phyloP scores from a whole-genome alignment of 2,113 vertebrate genomes.

The Periophthalmodon schlosseri region DNA sequence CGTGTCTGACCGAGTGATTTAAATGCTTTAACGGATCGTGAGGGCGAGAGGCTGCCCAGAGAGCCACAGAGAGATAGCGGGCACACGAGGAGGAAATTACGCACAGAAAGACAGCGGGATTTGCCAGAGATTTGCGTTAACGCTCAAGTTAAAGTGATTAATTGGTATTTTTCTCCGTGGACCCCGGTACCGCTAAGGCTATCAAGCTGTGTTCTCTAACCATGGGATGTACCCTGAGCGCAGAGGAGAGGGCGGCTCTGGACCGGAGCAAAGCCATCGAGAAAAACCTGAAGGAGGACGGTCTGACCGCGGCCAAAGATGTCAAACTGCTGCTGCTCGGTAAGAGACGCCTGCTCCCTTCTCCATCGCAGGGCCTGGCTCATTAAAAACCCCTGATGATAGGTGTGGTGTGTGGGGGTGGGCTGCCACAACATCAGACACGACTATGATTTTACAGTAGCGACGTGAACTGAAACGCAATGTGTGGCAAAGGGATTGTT shows the following conservation, averaged over 20 bases:
- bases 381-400: background rate
- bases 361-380: background rate
- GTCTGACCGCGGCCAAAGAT: conserved; percentile 90
- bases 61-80: conserved; percentile 46
- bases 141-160: conserved; percentile 13
- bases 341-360: conserved; percentile 70
- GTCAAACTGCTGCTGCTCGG: conserved; percentile 97
- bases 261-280: conserved; percentile 97
- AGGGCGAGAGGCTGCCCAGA: conserved; percentile 58
- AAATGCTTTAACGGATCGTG: conserved; percentile 70
- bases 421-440: conserved; percentile 1
- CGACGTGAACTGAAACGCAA: conserved; percentile 4
- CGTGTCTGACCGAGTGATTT: conserved; percentile 41
- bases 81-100: conserved; percentile 29
- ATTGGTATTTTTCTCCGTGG: conserved; percentile 38
- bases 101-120: conserved; percentile 35
- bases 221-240: conserved; percentile 98
- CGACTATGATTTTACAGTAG: background rate
- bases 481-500: background rate
- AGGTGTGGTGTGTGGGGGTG: conserved; percentile 10
- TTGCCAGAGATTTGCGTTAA: conserved; percentile 35
- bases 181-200: conserved; percentile 45
- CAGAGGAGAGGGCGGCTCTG: conserved; percentile 94
- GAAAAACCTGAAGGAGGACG: conserved; percentile 97
- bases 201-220: conserved; percentile 72